These are phyloP conservation scores for Xerus inauris DNA, from an alignment of 2,113 vertebrate genomes.

Conservation along the genomic window DNA sequence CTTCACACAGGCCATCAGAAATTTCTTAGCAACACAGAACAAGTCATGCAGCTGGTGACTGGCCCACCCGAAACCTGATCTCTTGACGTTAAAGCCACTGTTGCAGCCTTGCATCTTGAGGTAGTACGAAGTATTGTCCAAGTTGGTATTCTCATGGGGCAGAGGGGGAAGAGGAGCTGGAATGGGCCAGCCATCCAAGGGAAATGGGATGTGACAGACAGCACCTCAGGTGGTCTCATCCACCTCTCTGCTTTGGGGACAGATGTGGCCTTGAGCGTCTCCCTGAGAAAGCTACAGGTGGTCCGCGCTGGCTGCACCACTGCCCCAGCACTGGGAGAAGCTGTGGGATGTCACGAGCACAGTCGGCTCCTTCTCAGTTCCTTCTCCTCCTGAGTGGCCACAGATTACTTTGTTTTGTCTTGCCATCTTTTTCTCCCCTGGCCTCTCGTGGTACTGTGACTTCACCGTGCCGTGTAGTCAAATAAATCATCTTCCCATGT, in stretches of 20 bases:
- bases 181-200: not conserved
- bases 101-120: accelerated
- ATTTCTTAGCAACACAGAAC: not conserved
- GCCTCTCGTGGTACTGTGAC: accelerated
- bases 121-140: accelerated
- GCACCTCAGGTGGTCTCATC: not conserved
- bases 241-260: too few relatives aligned
- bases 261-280: not conserved
- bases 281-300: not conserved
- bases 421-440: not conserved
- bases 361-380: accelerated
- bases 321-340: not conserved
- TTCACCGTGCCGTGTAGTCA: not conserved
- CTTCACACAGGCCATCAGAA: not conserved
- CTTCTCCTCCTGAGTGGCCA: accelerated
- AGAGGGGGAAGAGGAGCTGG: not conserved
- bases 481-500: accelerated
- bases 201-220: not conserved
- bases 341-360: accelerated
- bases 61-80: not conserved
- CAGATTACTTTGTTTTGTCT: accelerated
- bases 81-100: not conserved
- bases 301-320: too few relatives aligned
- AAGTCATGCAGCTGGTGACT: not conserved
- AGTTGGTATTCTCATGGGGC: not conserved